A percentile compares a stretch with the other conserved stretches of the same genome.
phyloP scores from a whole-genome alignment of 2,113 vertebrate species.

The Tonatia bakeri region DNA sequence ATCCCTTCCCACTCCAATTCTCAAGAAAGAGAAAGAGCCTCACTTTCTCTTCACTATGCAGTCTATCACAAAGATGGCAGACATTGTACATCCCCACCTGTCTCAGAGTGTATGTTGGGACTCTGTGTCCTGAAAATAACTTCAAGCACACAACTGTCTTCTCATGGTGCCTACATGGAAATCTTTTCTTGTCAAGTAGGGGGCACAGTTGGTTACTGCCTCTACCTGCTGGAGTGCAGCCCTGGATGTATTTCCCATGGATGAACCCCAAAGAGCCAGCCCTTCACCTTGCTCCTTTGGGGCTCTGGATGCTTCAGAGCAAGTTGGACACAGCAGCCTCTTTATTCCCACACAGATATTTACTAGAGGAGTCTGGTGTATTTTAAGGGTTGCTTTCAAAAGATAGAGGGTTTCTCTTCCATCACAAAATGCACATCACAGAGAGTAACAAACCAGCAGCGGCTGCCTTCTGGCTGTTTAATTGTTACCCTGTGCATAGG shows the following conservation, averaged over 20 bases:
- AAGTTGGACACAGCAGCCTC: accelerated
- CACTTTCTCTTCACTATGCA: accelerated
- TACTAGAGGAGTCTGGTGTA: background rate
- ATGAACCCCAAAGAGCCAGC: too few species aligned
- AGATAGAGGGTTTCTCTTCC: background rate
- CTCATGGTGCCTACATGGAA: background rate
- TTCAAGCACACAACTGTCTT: background rate
- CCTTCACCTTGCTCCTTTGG: accelerated
- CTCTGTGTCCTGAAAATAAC: background rate
- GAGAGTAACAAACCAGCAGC: background rate
- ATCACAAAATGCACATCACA: constrained; percentile 38
- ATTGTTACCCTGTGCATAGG: constrained; percentile 43
- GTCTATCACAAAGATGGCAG: background rate
- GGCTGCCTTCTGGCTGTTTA: constrained; percentile 26
- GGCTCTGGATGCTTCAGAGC: background rate
- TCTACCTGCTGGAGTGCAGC: background rate
- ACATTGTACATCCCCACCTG: accelerated
- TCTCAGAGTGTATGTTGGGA: accelerated
- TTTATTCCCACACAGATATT: background rate
- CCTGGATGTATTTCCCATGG: background rate
- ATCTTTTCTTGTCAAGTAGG: background rate
- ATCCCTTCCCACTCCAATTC: accelerated
- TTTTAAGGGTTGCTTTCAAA: constrained; percentile 41
- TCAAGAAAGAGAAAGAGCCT: background rate
- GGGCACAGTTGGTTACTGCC: background rate